These are phyloP conservation scores for Chalcis sispes DNA, from an alignment of 2,888 invertebrate species.

Conservation along the genomic window DNA sequence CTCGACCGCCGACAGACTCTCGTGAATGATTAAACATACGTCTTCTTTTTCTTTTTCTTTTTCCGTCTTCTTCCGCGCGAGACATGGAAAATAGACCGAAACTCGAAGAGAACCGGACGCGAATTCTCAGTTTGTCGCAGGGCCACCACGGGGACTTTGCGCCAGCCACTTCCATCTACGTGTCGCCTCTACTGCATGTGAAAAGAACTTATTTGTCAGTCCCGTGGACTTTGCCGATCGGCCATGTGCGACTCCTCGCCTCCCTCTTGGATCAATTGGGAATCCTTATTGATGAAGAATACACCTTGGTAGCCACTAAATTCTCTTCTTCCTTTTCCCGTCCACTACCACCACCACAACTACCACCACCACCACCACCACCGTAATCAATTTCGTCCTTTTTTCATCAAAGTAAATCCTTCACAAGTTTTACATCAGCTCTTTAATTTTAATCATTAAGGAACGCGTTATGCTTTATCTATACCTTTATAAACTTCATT, in stretches of 20 bases:
- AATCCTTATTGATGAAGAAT: conserved; percentile 44
- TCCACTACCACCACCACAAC: too few relatives aligned
- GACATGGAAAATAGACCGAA: conserved; percentile 33
- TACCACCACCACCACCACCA: too few relatives aligned
- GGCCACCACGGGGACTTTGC: conserved; percentile 46
- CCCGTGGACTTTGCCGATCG: conserved; percentile 4
- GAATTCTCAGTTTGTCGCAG: conserved; percentile 57
- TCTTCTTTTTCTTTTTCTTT: conserved; percentile 39
- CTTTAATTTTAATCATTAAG: too few relatives aligned
- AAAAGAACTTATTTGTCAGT: conserved; percentile 43
- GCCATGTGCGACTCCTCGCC: neutral
- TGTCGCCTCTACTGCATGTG: neutral
- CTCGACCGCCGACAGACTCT: conserved; percentile 70
- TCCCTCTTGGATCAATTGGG: conserved; percentile 26
- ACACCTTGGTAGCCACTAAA: conserved; percentile 7
- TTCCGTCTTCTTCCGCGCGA: conserved; percentile 38
- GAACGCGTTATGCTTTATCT: too few relatives aligned
- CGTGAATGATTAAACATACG: conserved; percentile 73
- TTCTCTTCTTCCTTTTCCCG: neutral
- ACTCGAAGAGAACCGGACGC: conserved; percentile 57
- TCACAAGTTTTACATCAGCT: neutral
- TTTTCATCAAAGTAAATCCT: too few relatives aligned
- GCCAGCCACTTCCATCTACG: neutral
- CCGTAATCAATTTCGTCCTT: too few relatives aligned
- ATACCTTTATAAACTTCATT: too few relatives aligned